phyloP scores from a whole-genome alignment of 2,797 vertebrate species.

The Eulemur mongoz region DNA sequence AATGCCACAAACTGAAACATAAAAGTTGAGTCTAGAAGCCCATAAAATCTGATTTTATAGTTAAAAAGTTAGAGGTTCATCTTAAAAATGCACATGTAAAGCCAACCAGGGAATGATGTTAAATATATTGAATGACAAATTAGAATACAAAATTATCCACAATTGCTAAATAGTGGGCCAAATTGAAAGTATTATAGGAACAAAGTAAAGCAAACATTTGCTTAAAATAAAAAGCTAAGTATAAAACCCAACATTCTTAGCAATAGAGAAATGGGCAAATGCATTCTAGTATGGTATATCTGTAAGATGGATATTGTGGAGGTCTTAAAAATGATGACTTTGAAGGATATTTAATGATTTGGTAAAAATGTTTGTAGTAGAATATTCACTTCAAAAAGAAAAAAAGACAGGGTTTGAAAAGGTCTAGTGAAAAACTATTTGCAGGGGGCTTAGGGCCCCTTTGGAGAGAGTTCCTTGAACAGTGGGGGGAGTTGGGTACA shows the following conservation, averaged over 20 bases:
- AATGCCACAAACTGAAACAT: neutral
- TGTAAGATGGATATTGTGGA: neutral
- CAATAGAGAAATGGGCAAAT: neutral
- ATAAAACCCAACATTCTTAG: neutral
- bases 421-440: neutral
- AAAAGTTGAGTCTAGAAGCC: neutral
- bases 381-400: neutral
- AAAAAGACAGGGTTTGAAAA: neutral
- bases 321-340: neutral
- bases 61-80: neutral
- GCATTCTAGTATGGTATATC: neutral
- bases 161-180: neutral
- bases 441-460: neutral
- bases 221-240: neutral
- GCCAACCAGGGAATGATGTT: neutral
- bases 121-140: neutral
- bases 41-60: neutral
- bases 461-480: neutral
- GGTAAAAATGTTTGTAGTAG: neutral
- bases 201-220: neutral
- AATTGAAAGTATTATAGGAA: neutral
- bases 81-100: slow-evolving; percentile 14
- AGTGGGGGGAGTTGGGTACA: neutral
- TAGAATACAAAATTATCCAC: neutral
- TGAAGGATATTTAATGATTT: slow-evolving; percentile 3